Base-by-base conservation (phyloP, 2,113 vertebrate genomes). In the Hemichromis elongatus region DNA sequence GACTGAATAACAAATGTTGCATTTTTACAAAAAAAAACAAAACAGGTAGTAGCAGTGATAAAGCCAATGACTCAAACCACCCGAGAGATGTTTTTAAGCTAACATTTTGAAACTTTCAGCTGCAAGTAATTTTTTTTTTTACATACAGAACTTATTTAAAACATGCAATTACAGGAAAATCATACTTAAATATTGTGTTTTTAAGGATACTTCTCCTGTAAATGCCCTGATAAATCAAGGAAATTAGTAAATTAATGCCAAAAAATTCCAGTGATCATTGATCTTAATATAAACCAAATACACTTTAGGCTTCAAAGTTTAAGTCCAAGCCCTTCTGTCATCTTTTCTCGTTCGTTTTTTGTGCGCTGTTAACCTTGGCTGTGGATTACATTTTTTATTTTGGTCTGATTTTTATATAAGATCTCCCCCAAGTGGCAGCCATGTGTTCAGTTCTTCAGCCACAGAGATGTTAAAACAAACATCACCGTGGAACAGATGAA, bases 401-500 rank as follows among this genome's bases (percentile, higher is more conserved):
- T 84, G 88, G 42, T 88, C 2, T 68, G 16, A n/a, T 68, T 85
- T 90, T 86, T 8, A 16, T 75, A 57, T 18, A 33, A 63, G 24
- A 55, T 86, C 53, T 80, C 21, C 79, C 59, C 61, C 78, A 77
- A 86, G 82, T 87, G 87, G 90, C 84, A 75, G 83, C 86, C 91
- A 93, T 86, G 83, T 91, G 90, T 68, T 82, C 12, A 68, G 9
- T 26, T 80, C 80, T 92, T 73, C 79, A 81, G 54, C 81, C 42
- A 59, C 81, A 35, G 19, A 53, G 35, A 84, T 6, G 84, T 87
- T 80, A 66, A 92, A 88, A 92, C 87, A 90, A 91, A 92, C 85
- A 81, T 66, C 77, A 3, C 37, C 13, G 42, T 70, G 77, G 73
- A 78, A 33, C 63, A 82, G 86, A 88, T 52, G 26, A 86, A 42